These are phyloP conservation scores for Alcis repandata DNA, from an alignment of 2,888 invertebrate genomes.

Conservation along the genomic window DNA sequence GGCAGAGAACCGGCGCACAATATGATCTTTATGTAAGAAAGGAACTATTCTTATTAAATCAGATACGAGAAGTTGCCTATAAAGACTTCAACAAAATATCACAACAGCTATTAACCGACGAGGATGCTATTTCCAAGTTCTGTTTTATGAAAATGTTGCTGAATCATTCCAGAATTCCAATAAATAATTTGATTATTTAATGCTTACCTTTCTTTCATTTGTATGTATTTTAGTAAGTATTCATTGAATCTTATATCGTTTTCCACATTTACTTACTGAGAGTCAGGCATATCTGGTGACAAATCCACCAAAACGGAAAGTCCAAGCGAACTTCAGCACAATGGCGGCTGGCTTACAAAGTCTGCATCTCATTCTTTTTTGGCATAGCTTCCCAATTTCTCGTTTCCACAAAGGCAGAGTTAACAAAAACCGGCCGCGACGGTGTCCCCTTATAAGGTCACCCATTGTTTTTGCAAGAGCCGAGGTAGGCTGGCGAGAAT, in stretches of 20 bases:
- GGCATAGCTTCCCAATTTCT: slow-evolving; percentile 60
- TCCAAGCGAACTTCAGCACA: slow-evolving; percentile 35
- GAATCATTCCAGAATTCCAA: too few species aligned
- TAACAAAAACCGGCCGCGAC: slow-evolving; percentile 61
- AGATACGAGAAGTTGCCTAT: too few species aligned
- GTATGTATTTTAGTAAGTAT: too few species aligned
- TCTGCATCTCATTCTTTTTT: slow-evolving; percentile 57
- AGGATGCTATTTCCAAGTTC: neutral
- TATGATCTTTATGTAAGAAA: too few species aligned
- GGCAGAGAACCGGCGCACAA: slow-evolving; percentile 1
- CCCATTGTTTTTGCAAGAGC: slow-evolving; percentile 70
- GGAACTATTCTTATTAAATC: neutral
- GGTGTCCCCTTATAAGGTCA: slow-evolving; percentile 69
- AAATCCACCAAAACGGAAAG: slow-evolving; percentile 12
- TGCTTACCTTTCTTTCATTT: too few species aligned
- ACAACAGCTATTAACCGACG: neutral
- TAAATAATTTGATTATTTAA: too few species aligned
- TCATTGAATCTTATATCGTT: neutral
- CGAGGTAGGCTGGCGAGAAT: slow-evolving; percentile 50
- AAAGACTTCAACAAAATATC: too few species aligned
- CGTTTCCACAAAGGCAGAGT: slow-evolving; percentile 53
- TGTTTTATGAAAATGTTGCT: too few species aligned
- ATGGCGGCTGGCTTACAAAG: slow-evolving; percentile 34
- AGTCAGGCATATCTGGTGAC: neutral
- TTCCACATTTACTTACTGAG: neutral